phyloP scores from a whole-genome alignment of 2,113 vertebrate species.

The Serinus canaria region DNA sequence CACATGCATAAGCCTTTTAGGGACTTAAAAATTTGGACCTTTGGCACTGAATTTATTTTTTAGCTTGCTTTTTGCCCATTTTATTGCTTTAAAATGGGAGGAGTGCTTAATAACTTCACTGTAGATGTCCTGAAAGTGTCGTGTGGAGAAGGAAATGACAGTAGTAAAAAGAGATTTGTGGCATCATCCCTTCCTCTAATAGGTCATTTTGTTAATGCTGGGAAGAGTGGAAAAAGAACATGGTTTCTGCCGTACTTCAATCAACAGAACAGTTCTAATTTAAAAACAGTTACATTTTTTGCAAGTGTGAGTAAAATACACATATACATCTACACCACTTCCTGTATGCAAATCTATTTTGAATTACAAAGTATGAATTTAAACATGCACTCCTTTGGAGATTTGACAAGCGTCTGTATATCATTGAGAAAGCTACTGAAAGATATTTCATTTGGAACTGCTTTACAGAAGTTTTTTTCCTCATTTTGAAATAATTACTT shows the following conservation, averaged over 20 bases:
- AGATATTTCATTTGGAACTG: background rate
- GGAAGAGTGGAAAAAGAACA: conserved; percentile 28
- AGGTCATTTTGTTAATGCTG: conserved; percentile 6
- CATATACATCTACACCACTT: background rate
- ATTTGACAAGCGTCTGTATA: background rate
- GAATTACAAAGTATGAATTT: conserved; percentile 18
- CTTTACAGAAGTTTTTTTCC: background rate
- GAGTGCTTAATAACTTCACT: background rate
- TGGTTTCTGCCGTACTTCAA: conserved; percentile 27
- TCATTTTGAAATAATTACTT: conserved; percentile 35
- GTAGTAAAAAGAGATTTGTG: conserved; percentile 33
- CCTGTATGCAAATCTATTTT: conserved; percentile 32
- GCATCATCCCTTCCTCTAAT: conserved; percentile 21
- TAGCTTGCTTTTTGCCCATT: background rate
- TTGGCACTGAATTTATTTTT: background rate
- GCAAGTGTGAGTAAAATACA: conserved; percentile 15
- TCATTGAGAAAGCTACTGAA: conserved; percentile 8
- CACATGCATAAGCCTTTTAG: background rate
- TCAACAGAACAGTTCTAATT: conserved; percentile 36
- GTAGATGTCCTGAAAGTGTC: background rate
- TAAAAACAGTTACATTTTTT: conserved; percentile 31
- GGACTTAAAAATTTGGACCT: background rate
- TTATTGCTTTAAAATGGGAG: background rate
- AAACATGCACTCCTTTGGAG: background rate
- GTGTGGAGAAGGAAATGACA: background rate